phyloP scores from a whole-genome alignment of 2,113 vertebrate species.

The Arizona elegans region DNA sequence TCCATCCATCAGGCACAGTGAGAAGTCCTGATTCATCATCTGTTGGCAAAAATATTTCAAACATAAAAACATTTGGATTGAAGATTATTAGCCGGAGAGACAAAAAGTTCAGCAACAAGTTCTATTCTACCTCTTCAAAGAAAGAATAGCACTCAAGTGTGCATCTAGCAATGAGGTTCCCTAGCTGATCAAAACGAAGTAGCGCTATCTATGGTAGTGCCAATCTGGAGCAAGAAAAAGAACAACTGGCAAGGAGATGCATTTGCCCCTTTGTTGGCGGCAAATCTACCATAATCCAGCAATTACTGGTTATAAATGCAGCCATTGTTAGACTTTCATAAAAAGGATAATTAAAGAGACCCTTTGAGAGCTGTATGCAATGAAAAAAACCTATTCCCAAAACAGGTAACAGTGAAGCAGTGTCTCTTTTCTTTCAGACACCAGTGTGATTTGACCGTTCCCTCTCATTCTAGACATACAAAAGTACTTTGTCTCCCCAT shows the following conservation, averaged over 20 bases:
- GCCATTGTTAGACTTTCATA: background rate
- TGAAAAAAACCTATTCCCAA: background rate
- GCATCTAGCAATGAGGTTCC: background rate
- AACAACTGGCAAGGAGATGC: background rate
- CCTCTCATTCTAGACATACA: too few relatives aligned
- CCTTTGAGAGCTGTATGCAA: too few relatives aligned
- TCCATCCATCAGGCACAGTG: conserved; percentile 94
- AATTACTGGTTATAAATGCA: background rate
- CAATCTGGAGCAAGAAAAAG: background rate
- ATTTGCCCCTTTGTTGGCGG: background rate
- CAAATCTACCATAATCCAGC: background rate
- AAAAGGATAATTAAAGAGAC: background rate
- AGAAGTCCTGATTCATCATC: conserved; percentile 83
- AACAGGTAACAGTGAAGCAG: background rate
- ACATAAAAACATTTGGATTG: background rate
- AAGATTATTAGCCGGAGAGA: background rate
- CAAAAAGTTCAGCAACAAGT: background rate
- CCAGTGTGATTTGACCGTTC: background rate
- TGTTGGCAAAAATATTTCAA: background rate
- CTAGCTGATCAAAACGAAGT: background rate
- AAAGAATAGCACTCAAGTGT: background rate
- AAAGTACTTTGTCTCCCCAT: background rate
- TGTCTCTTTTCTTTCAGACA: background rate
- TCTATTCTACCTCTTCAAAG: background rate
- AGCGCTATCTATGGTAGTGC: background rate